These are phyloP conservation scores for Grammomys surdaster DNA, from an alignment of 2,113 vertebrate species.

Conservation along the genomic window DNA sequence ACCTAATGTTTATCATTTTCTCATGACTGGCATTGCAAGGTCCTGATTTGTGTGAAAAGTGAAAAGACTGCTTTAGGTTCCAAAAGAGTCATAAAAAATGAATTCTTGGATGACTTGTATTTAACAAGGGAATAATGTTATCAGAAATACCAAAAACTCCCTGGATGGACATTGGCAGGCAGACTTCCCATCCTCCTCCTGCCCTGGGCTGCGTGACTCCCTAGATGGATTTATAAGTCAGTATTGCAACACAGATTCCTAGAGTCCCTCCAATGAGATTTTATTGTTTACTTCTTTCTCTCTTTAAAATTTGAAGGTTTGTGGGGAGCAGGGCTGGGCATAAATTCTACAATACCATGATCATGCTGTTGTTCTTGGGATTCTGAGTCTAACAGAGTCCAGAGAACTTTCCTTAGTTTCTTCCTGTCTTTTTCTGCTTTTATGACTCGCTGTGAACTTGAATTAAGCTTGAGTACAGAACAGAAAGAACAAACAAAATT, in stretches of 20 bases:
- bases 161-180: neutral
- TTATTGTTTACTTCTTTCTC: neutral
- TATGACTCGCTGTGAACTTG: neutral
- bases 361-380: neutral
- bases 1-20: slow-evolving; percentile 28
- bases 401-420: slow-evolving; percentile 18
- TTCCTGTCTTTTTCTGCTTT: slow-evolving; percentile 25
- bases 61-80: slow-evolving; percentile 61
- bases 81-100: slow-evolving; percentile 13
- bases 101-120: slow-evolving; percentile 51
- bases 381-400: neutral
- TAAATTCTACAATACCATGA: neutral
- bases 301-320: slow-evolving; percentile 52
- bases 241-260: slow-evolving; percentile 57
- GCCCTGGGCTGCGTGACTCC: slow-evolving; percentile 21
- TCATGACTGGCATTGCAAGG: slow-evolving; percentile 33
- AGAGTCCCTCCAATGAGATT: neutral
- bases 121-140: slow-evolving; percentile 60
- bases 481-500: neutral
- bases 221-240: slow-evolving; percentile 58
- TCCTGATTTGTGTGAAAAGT: slow-evolving; percentile 46
- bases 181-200: neutral
- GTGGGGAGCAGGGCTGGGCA: neutral
- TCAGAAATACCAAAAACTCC: slow-evolving; percentile 72
- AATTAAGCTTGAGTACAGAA: neutral